Percentiles rank a stretch among this genome's conserved stretches.
Evolutionary conservation across 1,140 invertebrate species (phyloP).

Genomic region (Brachionus rotundiformis): DNA sequence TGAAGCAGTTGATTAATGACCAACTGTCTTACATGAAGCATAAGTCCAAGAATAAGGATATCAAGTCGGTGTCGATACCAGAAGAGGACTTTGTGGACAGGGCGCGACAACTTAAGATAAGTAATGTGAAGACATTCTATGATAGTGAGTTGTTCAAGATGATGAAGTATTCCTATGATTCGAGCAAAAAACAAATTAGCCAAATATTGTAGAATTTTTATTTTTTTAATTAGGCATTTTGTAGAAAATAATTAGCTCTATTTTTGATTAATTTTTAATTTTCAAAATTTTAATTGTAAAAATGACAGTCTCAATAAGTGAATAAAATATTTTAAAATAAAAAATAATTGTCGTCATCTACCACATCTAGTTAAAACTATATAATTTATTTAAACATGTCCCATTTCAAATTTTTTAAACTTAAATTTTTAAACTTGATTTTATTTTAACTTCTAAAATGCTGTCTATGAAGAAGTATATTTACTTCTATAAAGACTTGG

Average conservation of each 20-base stretch:
- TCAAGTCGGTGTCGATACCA: constrained; percentile 36
- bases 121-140: constrained; percentile 85
- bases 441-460: too few relatives aligned
- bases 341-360: too few relatives aligned
- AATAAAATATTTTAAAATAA: not conserved
- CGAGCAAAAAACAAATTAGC: constrained; percentile 77
- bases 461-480: too few relatives aligned
- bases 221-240: not conserved
- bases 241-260: too few relatives aligned
- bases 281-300: not conserved
- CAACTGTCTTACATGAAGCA: constrained; percentile 67
- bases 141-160: constrained; percentile 83
- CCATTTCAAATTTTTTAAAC: too few relatives aligned
- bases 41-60: constrained; percentile 65
- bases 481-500: too few relatives aligned
- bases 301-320: not conserved
- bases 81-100: constrained; percentile 45
- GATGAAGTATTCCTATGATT: constrained; percentile 87
- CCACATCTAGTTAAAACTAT: too few relatives aligned
- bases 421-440: too few relatives aligned
- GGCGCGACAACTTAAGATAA: constrained; percentile 86
- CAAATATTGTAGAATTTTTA: constrained; percentile 69
- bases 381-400: too few relatives aligned
- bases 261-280: not conserved
- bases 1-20: constrained; percentile 88